Base-by-base conservation (phyloP, 2,113 vertebrate genomes). In the Syngnathoides biaculeatus region DNA sequence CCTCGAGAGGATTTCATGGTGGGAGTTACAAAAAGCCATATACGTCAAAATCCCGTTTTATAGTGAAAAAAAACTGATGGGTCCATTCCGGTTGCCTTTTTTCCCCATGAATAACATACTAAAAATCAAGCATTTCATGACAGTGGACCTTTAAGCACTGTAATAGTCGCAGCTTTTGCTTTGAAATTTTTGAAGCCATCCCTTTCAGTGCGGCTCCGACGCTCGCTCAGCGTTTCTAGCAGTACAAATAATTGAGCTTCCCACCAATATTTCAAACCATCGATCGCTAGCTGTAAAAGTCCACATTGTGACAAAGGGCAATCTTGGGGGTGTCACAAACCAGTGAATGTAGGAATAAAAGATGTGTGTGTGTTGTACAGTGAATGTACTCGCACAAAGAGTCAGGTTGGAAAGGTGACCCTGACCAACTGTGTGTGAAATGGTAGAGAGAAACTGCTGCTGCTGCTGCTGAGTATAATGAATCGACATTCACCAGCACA, bases 381-480 rank as follows among this genome's bases (percentile, higher is more conserved):
- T 40, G 8, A 62, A 43, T 79, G 82, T 58, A 71, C 67, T 62
- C 67, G 69, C 74, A 77, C 65, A 79, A 68, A 63, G 67, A 69
- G 67, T 55, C 77, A 82, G 75, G 82, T 86, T 84, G 72, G 73
- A 60, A 87, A 89, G 86, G 86, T 87, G 88, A 87, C 87, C 87
- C 79, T 81, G 84, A 83, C 40, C 82, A 86, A 40, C 74, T 87
- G 84, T 83, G 74, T 86, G 86, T 88, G 86, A 89, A 88, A 89
- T 87, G 71, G 79, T 87, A 65, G 80, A 75, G 64, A 58, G 73
- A 83, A 76, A 79, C 64, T 86, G 72, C 77, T 79, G 71, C 67
- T 86, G 72, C 77, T 79, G 71, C 67, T 79, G 82, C 66, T 65
- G 58, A 68, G 77, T 73, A 66, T 87, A 84, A 87, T 88, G 88